phyloP scores from a whole-genome alignment of 53 echinoderm and acorn worm species.

The Apostichopus leukothele region DNA sequence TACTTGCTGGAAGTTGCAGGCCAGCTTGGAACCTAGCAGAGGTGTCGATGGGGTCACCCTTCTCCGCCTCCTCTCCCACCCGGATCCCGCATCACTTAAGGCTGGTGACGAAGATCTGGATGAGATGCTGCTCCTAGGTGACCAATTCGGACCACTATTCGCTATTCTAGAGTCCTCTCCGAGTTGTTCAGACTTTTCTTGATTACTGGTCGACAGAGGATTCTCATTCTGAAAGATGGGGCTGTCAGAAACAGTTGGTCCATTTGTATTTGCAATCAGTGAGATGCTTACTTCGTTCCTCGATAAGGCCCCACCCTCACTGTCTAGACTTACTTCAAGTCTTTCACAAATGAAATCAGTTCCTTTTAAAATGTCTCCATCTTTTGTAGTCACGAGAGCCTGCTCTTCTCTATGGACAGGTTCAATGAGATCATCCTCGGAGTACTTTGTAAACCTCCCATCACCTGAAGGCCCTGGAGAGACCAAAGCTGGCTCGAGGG shows the following conservation, averaged over 20 bases:
- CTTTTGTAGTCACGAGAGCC: no score
- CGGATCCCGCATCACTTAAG: not conserved
- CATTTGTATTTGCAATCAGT: no score
- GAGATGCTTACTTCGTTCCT: no score
- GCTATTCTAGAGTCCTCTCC: not conserved
- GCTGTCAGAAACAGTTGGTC: no score
- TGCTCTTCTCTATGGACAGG: no score
- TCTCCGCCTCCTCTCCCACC: not conserved
- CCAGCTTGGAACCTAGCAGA: constrained; percentile 8
- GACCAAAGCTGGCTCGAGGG: not conserved
- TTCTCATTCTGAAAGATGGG: no score
- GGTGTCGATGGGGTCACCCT: not conserved
- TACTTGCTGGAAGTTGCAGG: constrained; percentile 15
- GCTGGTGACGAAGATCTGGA: constrained; percentile 23
- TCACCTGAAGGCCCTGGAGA: not conserved
- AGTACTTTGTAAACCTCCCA: not conserved
- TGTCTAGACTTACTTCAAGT: not conserved
- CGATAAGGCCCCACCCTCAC: not conserved
- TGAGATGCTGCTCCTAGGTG: constrained; percentile 10
- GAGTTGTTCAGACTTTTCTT: no score
- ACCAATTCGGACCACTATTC: not conserved
- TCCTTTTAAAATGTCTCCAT: not conserved
- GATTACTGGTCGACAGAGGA: no score
- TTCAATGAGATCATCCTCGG: no score
- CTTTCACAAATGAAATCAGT: not conserved